Evolutionary conservation across 2,113 vertebrate species (phyloP).

Genomic region (Campylomormyrus tamandua): DNA sequence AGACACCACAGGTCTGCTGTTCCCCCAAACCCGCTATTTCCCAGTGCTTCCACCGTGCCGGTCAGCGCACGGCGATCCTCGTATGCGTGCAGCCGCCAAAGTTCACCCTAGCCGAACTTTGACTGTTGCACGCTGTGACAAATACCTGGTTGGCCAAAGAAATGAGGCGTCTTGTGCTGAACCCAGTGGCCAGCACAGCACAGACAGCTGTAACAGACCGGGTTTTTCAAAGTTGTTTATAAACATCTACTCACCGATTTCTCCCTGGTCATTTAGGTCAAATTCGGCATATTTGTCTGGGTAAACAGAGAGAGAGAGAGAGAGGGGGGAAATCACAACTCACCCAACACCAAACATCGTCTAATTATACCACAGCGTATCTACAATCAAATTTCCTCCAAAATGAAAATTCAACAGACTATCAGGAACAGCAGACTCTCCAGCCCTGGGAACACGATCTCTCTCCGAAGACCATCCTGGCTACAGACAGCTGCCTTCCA

Average conservation of each 20-base stretch:
- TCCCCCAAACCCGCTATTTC: neutral
- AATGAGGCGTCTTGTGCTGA: neutral
- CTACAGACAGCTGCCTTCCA: neutral
- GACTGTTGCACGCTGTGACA: neutral
- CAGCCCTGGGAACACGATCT: neutral
- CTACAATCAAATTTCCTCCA: neutral
- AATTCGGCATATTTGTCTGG: constrained; percentile 96
- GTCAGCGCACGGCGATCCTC: neutral
- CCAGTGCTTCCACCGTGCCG: neutral
- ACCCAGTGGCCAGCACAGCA: neutral
- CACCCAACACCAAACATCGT: no score
- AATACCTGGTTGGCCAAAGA: neutral
- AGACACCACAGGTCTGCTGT: neutral
- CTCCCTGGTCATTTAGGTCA: constrained; percentile 91
- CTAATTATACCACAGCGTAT: neutral
- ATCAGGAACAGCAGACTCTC: no score
- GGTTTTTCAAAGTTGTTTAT: neutral
- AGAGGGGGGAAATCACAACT: neutral
- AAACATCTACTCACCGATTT: constrained; percentile 82
- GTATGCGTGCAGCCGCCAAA: neutral
- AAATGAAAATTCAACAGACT: neutral
- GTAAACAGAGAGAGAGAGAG: constrained; percentile 35
- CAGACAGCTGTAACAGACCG: neutral
- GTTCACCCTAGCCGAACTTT: neutral
- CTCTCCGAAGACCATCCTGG: neutral